phyloP scores from a whole-genome alignment of 1,140 invertebrate genomes.

The Aricia agestis region DNA sequence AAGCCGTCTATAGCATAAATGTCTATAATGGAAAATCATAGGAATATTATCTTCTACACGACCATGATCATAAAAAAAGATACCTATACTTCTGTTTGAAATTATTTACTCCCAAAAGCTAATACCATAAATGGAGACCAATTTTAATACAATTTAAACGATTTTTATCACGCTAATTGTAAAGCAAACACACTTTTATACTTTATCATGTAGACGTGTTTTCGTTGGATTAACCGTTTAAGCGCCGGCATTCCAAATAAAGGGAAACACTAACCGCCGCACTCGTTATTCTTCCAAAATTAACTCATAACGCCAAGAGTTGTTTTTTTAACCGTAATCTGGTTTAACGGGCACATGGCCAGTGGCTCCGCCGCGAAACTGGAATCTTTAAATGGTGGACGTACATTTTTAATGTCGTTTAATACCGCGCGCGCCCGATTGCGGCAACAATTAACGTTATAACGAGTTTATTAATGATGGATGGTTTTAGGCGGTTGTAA shows the following conservation, averaged over 20 bases:
- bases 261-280: conserved; percentile 66
- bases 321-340: conserved; percentile 69
- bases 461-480: conserved; percentile 70
- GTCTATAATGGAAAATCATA: too few species aligned
- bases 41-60: too few species aligned
- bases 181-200: conserved; percentile 47
- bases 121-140: neutral
- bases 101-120: neutral
- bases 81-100: neutral
- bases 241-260: conserved; percentile 66
- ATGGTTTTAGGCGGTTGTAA: conserved; percentile 51
- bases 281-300: conserved; percentile 72
- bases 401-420: conserved; percentile 71
- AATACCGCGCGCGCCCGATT: conserved; percentile 62
- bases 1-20: too few species aligned
- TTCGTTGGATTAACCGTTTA: conserved; percentile 70
- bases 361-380: conserved; percentile 68
- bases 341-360: conserved; percentile 69
- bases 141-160: neutral
- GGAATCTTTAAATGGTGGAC: conserved; percentile 72
- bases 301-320: conserved; percentile 72
- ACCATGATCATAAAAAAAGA: too few species aligned
- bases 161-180: neutral
- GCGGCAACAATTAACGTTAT: conserved; percentile 68
- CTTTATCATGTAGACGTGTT: conserved; percentile 47